Evolutionary conservation across 2,888 invertebrate genomes (phyloP).

Genomic region (Sisyra nigra): DNA sequence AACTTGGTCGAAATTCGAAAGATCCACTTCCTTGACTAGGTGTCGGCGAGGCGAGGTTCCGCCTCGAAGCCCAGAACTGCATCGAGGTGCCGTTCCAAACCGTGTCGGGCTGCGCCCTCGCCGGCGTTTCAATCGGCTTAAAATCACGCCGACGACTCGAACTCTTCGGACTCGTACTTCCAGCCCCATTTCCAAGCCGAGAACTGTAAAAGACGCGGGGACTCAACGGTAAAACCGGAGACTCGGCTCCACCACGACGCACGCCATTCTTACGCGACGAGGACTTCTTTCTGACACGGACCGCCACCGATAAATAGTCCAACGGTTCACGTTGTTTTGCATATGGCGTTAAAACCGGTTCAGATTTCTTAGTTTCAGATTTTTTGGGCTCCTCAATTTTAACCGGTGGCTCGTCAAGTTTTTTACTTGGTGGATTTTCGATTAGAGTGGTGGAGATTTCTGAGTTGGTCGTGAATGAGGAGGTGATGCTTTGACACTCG

Average conservation of each 20-base stretch:
- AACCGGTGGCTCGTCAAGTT: slow-evolving; percentile 9
- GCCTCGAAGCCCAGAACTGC: slow-evolving; percentile 44
- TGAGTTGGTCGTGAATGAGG: slow-evolving; percentile 46
- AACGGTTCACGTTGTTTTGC: slow-evolving; percentile 46
- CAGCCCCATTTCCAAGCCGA: slow-evolving; percentile 23
- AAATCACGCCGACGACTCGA: slow-evolving; percentile 34
- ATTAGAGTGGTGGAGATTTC: slow-evolving; percentile 49
- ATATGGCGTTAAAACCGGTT: slow-evolving; percentile 39
- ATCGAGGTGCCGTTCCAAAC: slow-evolving; percentile 58
- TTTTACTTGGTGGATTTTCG: slow-evolving; percentile 17
- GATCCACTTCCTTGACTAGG: slow-evolving; percentile 33
- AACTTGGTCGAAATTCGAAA: slow-evolving; percentile 42
- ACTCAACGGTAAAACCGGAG: slow-evolving; percentile 49
- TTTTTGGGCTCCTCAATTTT: no score
- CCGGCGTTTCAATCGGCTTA: slow-evolving; percentile 31
- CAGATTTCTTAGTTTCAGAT: slow-evolving; percentile 6
- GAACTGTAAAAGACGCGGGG: slow-evolving; percentile 40
- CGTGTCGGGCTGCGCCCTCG: slow-evolving; percentile 16
- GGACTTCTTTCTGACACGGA: slow-evolving; percentile 48
- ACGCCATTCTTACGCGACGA: slow-evolving; percentile 46
- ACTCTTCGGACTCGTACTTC: slow-evolving; percentile 29
- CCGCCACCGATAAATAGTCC: slow-evolving; percentile 53
- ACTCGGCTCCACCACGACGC: slow-evolving; percentile 49
- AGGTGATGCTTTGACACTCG: slow-evolving; percentile 57
- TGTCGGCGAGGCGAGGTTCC: slow-evolving; percentile 36